phyloP scores from a whole-genome alignment of 2,113 vertebrate species.

The Neoarius graeffei region DNA sequence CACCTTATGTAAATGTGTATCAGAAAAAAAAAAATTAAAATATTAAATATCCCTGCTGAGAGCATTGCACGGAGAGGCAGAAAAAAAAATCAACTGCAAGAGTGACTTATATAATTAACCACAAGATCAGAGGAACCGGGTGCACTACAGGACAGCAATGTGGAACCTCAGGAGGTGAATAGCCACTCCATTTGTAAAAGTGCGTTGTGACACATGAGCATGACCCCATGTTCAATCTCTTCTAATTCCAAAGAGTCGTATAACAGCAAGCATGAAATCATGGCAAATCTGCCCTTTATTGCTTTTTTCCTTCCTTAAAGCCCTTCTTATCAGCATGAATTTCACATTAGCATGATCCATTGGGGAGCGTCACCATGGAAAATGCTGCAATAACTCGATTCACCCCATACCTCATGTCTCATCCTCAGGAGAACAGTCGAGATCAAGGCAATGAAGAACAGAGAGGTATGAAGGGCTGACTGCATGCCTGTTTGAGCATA shows the following conservation, averaged over 20 bases:
- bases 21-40: slow-evolving; percentile 1
- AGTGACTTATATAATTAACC: slow-evolving; percentile 32
- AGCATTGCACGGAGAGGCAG: not conserved
- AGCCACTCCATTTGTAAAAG: slow-evolving; percentile 30
- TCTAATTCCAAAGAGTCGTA: slow-evolving; percentile 46
- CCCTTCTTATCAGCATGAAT: slow-evolving; percentile 57
- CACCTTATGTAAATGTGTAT: slow-evolving; percentile 38
- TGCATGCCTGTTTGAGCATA: slow-evolving; percentile 46
- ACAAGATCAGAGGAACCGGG: slow-evolving; percentile 4
- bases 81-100: slow-evolving; percentile 14
- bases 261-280: slow-evolving; percentile 46
- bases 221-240: slow-evolving; percentile 42
- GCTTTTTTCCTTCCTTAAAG: slow-evolving; percentile 47
- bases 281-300: slow-evolving; percentile 57
- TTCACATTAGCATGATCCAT: slow-evolving; percentile 58
- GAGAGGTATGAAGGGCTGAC: not conserved
- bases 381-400: slow-evolving; percentile 26
- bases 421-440: slow-evolving; percentile 35
- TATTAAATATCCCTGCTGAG: slow-evolving; percentile 29
- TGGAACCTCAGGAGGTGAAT: slow-evolving; percentile 31
- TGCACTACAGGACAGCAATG: not conserved
- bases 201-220: slow-evolving; percentile 38
- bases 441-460: slow-evolving; percentile 46
- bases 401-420: not conserved
- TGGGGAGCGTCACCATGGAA: slow-evolving; percentile 28